These are phyloP conservation scores for Ahaetulla prasina DNA, from an alignment of 2,113 vertebrate species.

Conservation along the genomic window DNA sequence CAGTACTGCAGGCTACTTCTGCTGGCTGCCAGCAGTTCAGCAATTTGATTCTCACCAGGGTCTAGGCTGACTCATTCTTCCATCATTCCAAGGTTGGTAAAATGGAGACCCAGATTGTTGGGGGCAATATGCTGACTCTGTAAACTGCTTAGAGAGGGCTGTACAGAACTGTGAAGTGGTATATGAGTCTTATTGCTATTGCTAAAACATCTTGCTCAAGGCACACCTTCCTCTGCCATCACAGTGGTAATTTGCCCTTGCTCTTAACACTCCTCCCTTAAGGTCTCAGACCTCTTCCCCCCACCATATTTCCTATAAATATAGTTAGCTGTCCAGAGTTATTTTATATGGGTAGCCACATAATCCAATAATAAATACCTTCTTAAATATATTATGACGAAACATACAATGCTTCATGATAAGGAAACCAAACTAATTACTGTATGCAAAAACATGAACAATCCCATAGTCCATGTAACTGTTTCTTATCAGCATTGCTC, in stretches of 20 bases:
- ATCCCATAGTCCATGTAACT: not conserved
- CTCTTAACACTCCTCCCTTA: not conserved
- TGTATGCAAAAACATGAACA: not conserved
- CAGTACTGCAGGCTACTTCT: too few species aligned
- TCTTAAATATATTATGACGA: not conserved
- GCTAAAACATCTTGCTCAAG: not conserved
- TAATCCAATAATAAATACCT: not conserved
- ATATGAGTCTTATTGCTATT: too few species aligned
- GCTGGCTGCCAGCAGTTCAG: too few species aligned
- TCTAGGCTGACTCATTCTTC: too few species aligned
- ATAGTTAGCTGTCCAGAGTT: not conserved
- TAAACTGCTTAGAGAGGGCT: too few species aligned
- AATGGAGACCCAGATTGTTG: too few species aligned
- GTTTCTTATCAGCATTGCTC: not conserved
- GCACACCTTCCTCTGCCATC: not conserved
- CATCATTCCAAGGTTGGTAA: too few species aligned
- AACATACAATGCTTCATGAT: not conserved
- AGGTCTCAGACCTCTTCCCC: not conserved
- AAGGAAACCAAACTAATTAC: not conserved
- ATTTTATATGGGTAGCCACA: not conserved
- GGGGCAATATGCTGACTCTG: too few species aligned
- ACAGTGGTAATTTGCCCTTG: not conserved
- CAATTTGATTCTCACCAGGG: too few species aligned
- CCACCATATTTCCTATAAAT: not conserved
- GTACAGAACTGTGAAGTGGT: too few species aligned